These are phyloP conservation scores for Myxocyprinus asiaticus DNA, from an alignment of 2,113 vertebrate genomes.

Conservation along the genomic window DNA sequence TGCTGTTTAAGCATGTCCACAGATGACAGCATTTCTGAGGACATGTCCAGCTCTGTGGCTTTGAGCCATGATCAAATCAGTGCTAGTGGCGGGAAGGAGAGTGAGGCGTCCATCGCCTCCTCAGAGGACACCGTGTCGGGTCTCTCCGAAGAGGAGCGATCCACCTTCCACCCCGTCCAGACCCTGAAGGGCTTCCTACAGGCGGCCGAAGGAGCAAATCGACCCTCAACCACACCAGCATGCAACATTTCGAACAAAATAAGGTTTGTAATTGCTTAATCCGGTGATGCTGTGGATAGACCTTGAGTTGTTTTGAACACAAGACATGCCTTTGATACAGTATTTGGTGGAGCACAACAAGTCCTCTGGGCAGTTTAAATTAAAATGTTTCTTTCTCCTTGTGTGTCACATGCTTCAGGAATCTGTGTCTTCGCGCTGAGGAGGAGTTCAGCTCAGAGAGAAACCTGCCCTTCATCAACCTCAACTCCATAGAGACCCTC, in stretches of 20 bases:
- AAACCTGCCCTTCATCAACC: conserved; percentile 78
- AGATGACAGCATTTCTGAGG: conserved; percentile 82
- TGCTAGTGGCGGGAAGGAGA: conserved; percentile 66
- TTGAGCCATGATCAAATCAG: conserved; percentile 69
- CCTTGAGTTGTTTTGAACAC: too few relatives aligned
- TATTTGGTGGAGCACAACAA: too few relatives aligned
- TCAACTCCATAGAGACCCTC: conserved; percentile 79
- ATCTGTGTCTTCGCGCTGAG: conserved; percentile 69
- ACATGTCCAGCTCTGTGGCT: conserved; percentile 73
- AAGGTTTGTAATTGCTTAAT: conserved; percentile 64
- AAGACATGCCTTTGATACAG: too few relatives aligned
- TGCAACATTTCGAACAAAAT: conserved; percentile 67
- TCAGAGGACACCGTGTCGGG: conserved; percentile 75
- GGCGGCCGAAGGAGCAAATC: conserved; percentile 64
- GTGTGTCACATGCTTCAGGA: conserved; percentile 25
- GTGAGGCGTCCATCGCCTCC: conserved; percentile 70
- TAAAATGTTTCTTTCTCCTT: neutral
- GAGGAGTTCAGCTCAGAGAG: conserved; percentile 82
- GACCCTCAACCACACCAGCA: conserved; percentile 64
- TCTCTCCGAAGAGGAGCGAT: conserved; percentile 75
- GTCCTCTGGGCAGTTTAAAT: too few relatives aligned
- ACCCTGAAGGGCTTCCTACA: conserved; percentile 60
- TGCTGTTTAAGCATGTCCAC: conserved; percentile 78
- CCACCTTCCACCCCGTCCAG: conserved; percentile 64
- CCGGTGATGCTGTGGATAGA: too few relatives aligned